Evolutionary conservation across 2,888 invertebrate genomes (phyloP), one percentile per base, ranked within the genome.

Genomic region (Drosophila fungiperda): DNA sequence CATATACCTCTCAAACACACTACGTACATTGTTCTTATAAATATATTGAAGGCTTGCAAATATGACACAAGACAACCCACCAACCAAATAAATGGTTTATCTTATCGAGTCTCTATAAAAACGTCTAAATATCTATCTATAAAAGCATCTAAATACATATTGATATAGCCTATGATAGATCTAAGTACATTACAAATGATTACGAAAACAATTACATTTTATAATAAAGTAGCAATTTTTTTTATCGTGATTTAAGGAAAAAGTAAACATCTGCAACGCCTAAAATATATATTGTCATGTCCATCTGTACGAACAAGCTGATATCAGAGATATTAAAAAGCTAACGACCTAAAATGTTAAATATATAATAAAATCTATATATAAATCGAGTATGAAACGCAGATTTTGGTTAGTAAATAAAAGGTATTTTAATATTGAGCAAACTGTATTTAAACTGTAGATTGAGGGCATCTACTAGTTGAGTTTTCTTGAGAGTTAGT

Each of bases 11-110:
- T 23, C 3, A 33, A 9, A 36, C 15, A 36, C 15, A 29, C 3
- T 40, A 40, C 15, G 7, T 12, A 49, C 23, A 53, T 32, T 26
- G 23, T 17, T 17, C 50, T 23, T 57, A 52, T 32, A 50, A 35
- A 60, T n/a, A 42, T 36, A 53, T 36, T 36, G 53, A 54, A 54
- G 23, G 23, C 53, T 54, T 23, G 11, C 17, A 23, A 35, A 53
- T 35, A 33, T 52, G 52, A 33, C 9, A 50, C n/a, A 50, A 17
- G 5, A 11, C 17, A 29, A n/a, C 29, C 29, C n/a, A 6, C 50
- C 11, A n/a, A 50, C 9, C 40, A 45, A 23, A 45, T 7, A 20
- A 33, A 35, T 54, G 5, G 35, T 23, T 54, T 35, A 54, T 54
- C 53, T 54, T 54, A 54, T 54, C 53, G 35, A 15, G 11, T 6